Conservation (phyloP, 1,140 invertebrate genomes). For the Drosophila sechellia region DNA sequence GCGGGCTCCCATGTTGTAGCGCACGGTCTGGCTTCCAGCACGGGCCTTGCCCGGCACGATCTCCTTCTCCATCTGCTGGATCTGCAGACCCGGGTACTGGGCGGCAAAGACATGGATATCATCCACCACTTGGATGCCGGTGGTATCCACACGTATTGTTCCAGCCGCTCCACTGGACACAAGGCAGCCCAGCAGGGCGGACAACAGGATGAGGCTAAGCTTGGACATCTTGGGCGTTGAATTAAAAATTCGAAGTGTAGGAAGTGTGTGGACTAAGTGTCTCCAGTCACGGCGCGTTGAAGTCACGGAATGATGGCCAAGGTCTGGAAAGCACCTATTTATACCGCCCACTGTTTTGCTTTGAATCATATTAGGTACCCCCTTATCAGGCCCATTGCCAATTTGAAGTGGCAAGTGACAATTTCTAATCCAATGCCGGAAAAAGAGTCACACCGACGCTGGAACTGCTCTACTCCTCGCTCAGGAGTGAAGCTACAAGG, state of each 20-base stretch:
- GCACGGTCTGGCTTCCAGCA: conserved; percentile 25
- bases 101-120: conserved; percentile 61
- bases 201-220: conserved; percentile 54
- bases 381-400: conserved; percentile 68
- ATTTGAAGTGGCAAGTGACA: conserved; percentile 66
- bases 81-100: conserved; percentile 59
- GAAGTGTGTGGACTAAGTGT: neutral
- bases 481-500: neutral
- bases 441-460: neutral
- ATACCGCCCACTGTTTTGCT: conserved; percentile 47
- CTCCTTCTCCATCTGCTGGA: conserved; percentile 49
- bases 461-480: neutral
- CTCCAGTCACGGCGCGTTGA: conserved; percentile 42
- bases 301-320: conserved; percentile 53
- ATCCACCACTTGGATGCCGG: conserved; percentile 55
- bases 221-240: conserved; percentile 46
- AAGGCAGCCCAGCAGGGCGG: conserved; percentile 59
- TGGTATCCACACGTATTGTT: conserved; percentile 10
- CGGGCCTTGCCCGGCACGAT: conserved; percentile 7
- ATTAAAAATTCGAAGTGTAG: neutral
- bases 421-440: conserved; percentile 54
- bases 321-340: conserved; percentile 52
- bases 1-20: conserved; percentile 67
- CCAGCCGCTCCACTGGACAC: conserved; percentile 39
- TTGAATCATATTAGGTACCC: conserved; percentile 24